phyloP scores from a whole-genome alignment of 2,113 vertebrate genomes.

The Pionites leucogaster region DNA sequence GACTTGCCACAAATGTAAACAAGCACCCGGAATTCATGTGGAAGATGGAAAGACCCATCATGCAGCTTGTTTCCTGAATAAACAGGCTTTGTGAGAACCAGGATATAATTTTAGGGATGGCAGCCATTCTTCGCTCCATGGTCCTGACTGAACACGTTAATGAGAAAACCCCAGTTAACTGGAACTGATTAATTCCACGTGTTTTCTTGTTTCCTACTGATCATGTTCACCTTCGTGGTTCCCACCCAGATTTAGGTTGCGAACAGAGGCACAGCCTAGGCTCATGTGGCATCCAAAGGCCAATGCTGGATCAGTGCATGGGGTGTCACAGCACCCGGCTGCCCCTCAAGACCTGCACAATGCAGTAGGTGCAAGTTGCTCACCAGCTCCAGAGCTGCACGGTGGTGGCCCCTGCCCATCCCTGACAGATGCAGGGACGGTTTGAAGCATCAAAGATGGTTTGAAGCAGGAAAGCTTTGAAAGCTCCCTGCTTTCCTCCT shows the following conservation, averaged over 20 bases:
- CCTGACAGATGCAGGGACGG: background rate
- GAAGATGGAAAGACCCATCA: background rate
- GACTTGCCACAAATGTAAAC: background rate
- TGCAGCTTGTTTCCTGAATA: background rate
- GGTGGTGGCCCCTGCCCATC: fast-evolving
- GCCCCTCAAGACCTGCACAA: fast-evolving
- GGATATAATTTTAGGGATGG: background rate
- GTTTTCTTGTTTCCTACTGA: background rate
- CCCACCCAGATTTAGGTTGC: background rate
- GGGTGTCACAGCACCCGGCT: fast-evolving
- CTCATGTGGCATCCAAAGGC: background rate
- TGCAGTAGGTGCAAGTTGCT: fast-evolving
- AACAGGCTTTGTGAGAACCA: constrained; percentile 26
- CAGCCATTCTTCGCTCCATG: background rate
- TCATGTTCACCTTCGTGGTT: background rate
- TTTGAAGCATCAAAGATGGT: background rate
- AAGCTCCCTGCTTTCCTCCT: background rate
- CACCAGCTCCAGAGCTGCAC: background rate
- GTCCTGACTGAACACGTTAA: constrained; percentile 17
- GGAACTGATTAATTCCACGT: constrained; percentile 1
- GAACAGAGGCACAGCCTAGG: background rate
- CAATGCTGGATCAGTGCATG: fast-evolving
- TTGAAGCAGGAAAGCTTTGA: background rate
- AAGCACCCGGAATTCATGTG: background rate
- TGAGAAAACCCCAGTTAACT: constrained; percentile 18